These are phyloP conservation scores for Poecilia gillii DNA, from an alignment of 2,797 vertebrate species.

Conservation along the genomic window DNA sequence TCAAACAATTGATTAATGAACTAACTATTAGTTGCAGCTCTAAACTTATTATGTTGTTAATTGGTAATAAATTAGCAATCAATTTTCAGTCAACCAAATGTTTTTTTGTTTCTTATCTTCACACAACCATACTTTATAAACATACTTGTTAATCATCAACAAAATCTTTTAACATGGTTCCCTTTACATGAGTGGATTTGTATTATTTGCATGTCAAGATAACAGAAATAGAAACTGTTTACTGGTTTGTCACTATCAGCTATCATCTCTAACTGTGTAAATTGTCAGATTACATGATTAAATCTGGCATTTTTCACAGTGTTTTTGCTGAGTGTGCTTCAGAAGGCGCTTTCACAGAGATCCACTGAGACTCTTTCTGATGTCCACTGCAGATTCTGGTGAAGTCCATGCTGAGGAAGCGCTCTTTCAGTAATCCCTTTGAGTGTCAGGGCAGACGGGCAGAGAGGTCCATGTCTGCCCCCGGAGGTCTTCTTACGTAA, in stretches of 20 bases:
- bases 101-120: background rate
- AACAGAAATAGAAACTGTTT: background rate
- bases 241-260: background rate
- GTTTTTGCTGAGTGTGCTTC: background rate
- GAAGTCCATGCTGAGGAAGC: slow-evolving; percentile 96
- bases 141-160: background rate
- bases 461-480: slow-evolving; percentile 93
- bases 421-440: slow-evolving; percentile 95
- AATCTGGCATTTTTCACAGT: background rate
- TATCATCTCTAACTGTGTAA: too few species aligned
- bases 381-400: slow-evolving; percentile 88
- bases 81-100: background rate
- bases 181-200: background rate
- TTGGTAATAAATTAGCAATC: background rate
- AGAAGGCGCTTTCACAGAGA: background rate
- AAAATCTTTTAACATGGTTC: background rate
- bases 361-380: slow-evolving; percentile 14
- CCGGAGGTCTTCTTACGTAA: slow-evolving; percentile 91
- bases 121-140: background rate
- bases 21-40: too few species aligned
- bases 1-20: too few species aligned
- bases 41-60: background rate
- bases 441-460: slow-evolving; percentile 85
- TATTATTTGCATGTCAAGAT: background rate
- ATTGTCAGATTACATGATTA: background rate